Percentiles rank a stretch among this genome's conserved stretches.
phyloP scores from a whole-genome alignment of 2,888 invertebrate genomes.

The Ramazzottius varieornatus region DNA sequence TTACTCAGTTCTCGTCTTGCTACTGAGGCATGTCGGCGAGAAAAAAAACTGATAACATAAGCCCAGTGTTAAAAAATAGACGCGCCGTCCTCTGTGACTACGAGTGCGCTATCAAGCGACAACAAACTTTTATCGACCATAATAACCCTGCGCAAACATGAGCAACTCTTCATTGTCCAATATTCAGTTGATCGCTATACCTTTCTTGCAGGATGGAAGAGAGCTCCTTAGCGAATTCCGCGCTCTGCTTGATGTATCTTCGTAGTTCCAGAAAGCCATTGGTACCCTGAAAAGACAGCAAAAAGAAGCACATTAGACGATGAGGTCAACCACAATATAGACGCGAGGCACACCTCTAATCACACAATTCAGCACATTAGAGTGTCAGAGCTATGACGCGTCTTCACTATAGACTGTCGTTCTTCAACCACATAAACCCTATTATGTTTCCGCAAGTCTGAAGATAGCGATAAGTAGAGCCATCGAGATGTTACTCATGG shows the following conservation, averaged over 20 bases:
- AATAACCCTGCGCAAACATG: neutral
- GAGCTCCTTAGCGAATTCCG: conserved; percentile 75
- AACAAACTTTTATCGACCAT: neutral
- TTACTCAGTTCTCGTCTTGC: too few species aligned
- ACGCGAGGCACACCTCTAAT: too few species aligned
- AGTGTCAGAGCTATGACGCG: too few species aligned
- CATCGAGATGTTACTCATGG: too few species aligned
- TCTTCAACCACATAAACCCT: too few species aligned
- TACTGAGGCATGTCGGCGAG: too few species aligned
- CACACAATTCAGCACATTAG: too few species aligned
- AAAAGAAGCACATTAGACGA: conserved; percentile 5
- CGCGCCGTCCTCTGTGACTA: neutral
- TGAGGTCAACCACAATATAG: neutral
- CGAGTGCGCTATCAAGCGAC: neutral
- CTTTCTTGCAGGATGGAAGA: conserved; percentile 67
- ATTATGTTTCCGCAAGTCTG: too few species aligned
- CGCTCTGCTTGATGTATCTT: conserved; percentile 70
- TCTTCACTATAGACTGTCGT: too few species aligned
- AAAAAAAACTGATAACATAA: too few species aligned
- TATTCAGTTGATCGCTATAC: conserved; percentile 33
- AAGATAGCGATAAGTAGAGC: too few species aligned
- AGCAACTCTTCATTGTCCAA: neutral
- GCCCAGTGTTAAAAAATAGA: neutral
- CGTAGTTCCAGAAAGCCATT: conserved; percentile 77
- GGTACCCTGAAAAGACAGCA: conserved; percentile 45